Evolutionary conservation across 1,140 invertebrate species (phyloP).

Genomic region (Dryas iulia): DNA sequence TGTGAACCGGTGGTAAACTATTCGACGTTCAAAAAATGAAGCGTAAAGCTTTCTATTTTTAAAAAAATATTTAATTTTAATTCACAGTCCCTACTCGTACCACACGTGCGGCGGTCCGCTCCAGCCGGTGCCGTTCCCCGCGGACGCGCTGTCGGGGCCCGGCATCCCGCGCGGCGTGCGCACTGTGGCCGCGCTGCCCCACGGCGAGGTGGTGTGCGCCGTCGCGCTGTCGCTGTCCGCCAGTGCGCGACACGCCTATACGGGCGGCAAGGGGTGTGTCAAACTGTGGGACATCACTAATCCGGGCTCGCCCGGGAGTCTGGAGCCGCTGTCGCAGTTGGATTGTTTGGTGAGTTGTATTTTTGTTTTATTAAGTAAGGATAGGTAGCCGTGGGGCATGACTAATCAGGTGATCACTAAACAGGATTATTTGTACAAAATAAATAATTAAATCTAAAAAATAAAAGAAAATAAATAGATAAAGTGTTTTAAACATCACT

Average conservation of each 20-base stretch:
- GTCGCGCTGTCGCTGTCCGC: slow-evolving; percentile 91
- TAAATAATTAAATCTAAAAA: not conserved
- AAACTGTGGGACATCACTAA: slow-evolving; percentile 97
- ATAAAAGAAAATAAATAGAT: not conserved
- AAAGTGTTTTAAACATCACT: too few species aligned
- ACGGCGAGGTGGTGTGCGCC: slow-evolving; percentile 96
- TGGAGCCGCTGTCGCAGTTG: slow-evolving; percentile 90
- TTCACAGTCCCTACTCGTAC: slow-evolving; percentile 93
- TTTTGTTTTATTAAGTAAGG: too few species aligned
- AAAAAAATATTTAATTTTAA: too few species aligned
- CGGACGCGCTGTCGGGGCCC: slow-evolving; percentile 94
- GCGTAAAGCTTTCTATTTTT: too few species aligned
- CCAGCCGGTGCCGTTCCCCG: slow-evolving; percentile 97
- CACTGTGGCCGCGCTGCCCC: slow-evolving; percentile 94
- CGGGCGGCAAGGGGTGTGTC: slow-evolving; percentile 99
- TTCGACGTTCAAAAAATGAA: too few species aligned
- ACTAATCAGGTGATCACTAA: too few species aligned
- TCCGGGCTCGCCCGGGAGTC: slow-evolving; percentile 85
- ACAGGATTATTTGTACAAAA: too few species aligned
- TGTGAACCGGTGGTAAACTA: too few species aligned
- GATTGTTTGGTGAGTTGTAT: slow-evolving; percentile 90
- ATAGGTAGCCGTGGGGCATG: too few species aligned
- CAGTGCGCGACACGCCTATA: slow-evolving; percentile 97
- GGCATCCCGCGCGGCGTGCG: slow-evolving; percentile 96
- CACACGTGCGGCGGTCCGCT: slow-evolving; percentile 94